Percentiles rank a stretch among this genome's conserved stretches.
Conservation (phyloP, 2,797 vertebrate genomes). For the Syndactyla subalaris region DNA sequence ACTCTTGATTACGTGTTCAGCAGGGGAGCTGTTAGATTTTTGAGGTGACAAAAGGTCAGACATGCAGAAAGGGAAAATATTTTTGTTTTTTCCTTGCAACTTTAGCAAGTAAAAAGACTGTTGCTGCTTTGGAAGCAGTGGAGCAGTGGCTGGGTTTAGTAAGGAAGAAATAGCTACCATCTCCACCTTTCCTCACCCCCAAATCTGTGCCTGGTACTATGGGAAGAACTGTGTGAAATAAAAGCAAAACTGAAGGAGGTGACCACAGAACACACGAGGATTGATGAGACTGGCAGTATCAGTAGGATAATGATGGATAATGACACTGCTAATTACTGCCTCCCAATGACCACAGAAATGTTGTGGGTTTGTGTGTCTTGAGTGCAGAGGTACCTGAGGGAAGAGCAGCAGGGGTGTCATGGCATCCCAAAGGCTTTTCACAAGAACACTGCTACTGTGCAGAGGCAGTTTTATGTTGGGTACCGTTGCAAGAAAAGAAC, state of each 20-base stretch:
- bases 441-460: not conserved
- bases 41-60: not conserved
- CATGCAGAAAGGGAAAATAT: not conserved
- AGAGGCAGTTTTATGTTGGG: not conserved
- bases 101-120: not conserved
- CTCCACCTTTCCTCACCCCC: not conserved
- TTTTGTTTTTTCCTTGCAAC: not conserved
- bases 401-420: not conserved
- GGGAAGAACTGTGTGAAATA: not conserved
- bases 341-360: not conserved
- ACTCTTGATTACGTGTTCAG: not conserved
- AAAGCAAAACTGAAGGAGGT: not conserved
- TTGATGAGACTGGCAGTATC: not conserved
- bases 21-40: not conserved
- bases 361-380: not conserved
- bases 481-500: not conserved
- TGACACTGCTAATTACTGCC: not conserved
- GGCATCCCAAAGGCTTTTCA: not conserved
- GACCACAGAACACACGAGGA: not conserved
- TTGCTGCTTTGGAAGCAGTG: not conserved
- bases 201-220: not conserved
- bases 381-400: not conserved
- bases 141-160: not conserved
- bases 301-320: not conserved
- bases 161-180: not conserved